Evolutionary conservation across 1,140 invertebrate genomes (phyloP), one percentile per base, ranked within the genome.

Genomic region (Helicoverpa armigera): DNA sequence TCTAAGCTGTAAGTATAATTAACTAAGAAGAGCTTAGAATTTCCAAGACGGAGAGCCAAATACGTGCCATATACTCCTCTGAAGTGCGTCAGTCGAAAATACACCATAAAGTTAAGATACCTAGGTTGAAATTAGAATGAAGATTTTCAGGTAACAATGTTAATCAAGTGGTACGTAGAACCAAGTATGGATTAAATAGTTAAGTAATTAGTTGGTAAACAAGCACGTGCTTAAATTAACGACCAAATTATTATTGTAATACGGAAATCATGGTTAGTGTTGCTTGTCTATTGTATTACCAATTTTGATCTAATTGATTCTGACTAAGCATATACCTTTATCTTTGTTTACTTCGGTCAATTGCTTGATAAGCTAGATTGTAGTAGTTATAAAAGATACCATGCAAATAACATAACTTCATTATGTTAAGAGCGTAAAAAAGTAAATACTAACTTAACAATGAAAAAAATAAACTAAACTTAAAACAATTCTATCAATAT

Each of bases 11-110:
- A 56, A 69, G 67, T 79, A 14, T 69, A 76, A 78, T 82, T 73
- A 82, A 73, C 69, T 70, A 70, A 77, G 67, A 82, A 56, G 65
- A 48, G 74, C 74, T 82, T 50, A 76, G 80, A 82, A 77, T 82
- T 77, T 72, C 74, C 31, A 82, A 80, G 79, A 80, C n/a, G 11
- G 51, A 18, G 35, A 35, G 56, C 56, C 43, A 14, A 72, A 63
- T 82, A 77, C 67, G 18, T 35, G 65, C 50, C 53, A 56, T n/a
- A 54, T 67, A 51, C 10, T n/a, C 31, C 43, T 18, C 1, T 23
- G 10, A 51, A 16, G n/a, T 58, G 16, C 54, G 48, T 14, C 56
- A 81, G 13, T 16, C 12, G 11, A 72, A 77, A 82, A 60, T 35
- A 16, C 61, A 63, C 67, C 56, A 13, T 82, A 70, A 29, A 18